A percentile compares a stretch with the other conserved stretches of the same genome.
These are phyloP conservation scores for Grammomys dolichurus DNA, from an alignment of 2,113 vertebrate genomes.

Conservation along the genomic window DNA sequence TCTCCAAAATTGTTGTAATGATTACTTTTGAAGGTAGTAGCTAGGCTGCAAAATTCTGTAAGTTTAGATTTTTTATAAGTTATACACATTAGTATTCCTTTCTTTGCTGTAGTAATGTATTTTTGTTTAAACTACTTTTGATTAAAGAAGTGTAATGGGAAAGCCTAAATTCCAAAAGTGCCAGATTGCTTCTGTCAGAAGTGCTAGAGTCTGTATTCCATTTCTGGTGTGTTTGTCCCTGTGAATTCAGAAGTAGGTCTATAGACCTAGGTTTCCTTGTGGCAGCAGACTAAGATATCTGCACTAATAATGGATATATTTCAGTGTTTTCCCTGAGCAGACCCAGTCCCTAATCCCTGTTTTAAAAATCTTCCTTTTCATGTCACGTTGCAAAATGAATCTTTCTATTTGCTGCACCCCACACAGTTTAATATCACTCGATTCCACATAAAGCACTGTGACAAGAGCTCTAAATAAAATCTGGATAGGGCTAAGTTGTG, in stretches of 20 bases:
- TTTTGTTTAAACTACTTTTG: conserved; percentile 37
- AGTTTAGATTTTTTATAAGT: conserved; percentile 12
- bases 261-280: conserved; percentile 34
- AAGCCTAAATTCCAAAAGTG: conserved; percentile 31
- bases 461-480: conserved; percentile 86
- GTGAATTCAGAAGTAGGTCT: neutral
- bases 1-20: conserved; percentile 10
- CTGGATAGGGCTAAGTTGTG: conserved; percentile 75
- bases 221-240: neutral
- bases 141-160: neutral
- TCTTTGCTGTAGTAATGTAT: conserved; percentile 27
- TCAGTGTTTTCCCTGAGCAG: conserved; percentile 78
- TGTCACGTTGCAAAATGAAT: conserved; percentile 86
- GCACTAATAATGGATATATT: conserved; percentile 78
- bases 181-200: conserved; percentile 15
- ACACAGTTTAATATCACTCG: conserved; percentile 79
- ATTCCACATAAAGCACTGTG: conserved; percentile 79
- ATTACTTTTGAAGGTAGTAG: conserved; percentile 39
- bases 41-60: neutral
- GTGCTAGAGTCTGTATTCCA: neutral
- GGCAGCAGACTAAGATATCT: conserved; percentile 48
- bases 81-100: neutral
- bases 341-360: conserved; percentile 79
- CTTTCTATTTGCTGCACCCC: conserved; percentile 85
- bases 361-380: conserved; percentile 84